Evolutionary conservation across 2,797 vertebrate species (phyloP).

Genomic region (Numenius phaeopus): DNA sequence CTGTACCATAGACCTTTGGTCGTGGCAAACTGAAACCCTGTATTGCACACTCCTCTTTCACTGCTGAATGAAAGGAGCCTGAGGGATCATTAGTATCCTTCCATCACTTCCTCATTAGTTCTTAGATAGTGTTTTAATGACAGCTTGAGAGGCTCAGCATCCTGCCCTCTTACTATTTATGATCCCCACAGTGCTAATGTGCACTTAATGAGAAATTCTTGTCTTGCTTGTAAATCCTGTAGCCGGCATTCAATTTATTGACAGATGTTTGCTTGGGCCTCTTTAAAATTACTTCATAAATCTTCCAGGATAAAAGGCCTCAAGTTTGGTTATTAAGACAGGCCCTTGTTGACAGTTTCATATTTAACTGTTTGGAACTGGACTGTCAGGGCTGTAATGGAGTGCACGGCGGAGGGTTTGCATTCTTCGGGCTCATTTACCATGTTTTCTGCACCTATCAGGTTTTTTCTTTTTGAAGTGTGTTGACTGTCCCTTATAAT

Average conservation of each 20-base stretch:
- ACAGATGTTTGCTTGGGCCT: slow-evolving; percentile 90
- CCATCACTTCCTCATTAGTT: slow-evolving; percentile 86
- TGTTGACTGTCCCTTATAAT: slow-evolving; percentile 71
- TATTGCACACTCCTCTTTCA: neutral
- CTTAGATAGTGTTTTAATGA: slow-evolving; percentile 86
- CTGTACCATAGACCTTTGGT: neutral
- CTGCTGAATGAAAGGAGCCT: slow-evolving; percentile 66
- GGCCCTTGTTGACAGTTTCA: slow-evolving; percentile 86
- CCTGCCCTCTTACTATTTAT: slow-evolving; percentile 85
- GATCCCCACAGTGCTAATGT: slow-evolving; percentile 88
- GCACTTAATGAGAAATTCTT: slow-evolving; percentile 90
- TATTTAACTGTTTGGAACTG: slow-evolving; percentile 84
- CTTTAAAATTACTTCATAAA: slow-evolving; percentile 92
- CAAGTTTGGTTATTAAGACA: slow-evolving; percentile 88
- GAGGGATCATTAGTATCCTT: slow-evolving; percentile 80
- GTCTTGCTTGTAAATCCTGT: slow-evolving; percentile 90
- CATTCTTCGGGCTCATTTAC: slow-evolving; percentile 35
- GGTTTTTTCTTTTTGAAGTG: slow-evolving; percentile 59
- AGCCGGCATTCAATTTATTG: slow-evolving; percentile 89
- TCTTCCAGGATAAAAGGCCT: slow-evolving; percentile 88
- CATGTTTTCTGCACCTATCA: slow-evolving; percentile 31
- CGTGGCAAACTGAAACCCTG: slow-evolving; percentile 1
- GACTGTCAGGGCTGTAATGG: slow-evolving; percentile 63
- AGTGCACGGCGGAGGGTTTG: slow-evolving; percentile 26
- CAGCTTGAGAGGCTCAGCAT: slow-evolving; percentile 81